Evolutionary conservation across 2,797 vertebrate species (phyloP).

Genomic region (Oophaga sylvatica): DNA sequence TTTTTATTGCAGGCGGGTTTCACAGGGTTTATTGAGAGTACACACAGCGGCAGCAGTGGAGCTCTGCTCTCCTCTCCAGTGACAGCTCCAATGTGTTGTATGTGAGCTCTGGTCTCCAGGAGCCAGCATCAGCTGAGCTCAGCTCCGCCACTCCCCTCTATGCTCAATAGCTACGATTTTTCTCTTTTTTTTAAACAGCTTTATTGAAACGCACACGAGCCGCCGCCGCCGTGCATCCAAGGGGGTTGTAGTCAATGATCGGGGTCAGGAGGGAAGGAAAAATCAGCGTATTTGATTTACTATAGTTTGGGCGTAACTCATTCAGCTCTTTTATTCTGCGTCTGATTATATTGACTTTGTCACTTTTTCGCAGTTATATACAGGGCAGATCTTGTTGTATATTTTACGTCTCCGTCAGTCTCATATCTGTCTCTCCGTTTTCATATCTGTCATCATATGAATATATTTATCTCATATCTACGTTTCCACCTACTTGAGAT

Average conservation of each 20-base stretch:
- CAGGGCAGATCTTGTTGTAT: too few species aligned
- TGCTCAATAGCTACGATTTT: background rate
- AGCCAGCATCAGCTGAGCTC: conserved; percentile 47
- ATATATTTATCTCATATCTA: too few species aligned
- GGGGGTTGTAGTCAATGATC: background rate
- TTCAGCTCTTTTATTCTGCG: background rate
- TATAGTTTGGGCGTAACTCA: background rate
- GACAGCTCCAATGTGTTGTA: conserved; percentile 59
- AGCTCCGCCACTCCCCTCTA: conserved; percentile 53
- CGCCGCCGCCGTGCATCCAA: background rate
- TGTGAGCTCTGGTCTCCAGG: conserved; percentile 52
- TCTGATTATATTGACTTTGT: too few species aligned
- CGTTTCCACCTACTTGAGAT: too few species aligned
- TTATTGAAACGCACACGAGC: conserved; percentile 38
- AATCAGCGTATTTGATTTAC: background rate
- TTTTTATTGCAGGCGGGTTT: background rate
- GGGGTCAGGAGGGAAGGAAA: background rate
- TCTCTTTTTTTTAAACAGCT: conserved; percentile 49
- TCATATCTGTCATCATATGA: too few species aligned
- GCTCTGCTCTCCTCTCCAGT: conserved; percentile 29
- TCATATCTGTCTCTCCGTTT: too few species aligned
- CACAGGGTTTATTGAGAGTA: background rate
- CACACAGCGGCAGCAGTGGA: background rate
- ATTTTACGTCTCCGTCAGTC: too few species aligned
- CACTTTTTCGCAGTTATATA: too few species aligned